Conservation (phyloP, 92 coral and sea anemone genomes). For the Epizoanthus stellaris region DNA sequence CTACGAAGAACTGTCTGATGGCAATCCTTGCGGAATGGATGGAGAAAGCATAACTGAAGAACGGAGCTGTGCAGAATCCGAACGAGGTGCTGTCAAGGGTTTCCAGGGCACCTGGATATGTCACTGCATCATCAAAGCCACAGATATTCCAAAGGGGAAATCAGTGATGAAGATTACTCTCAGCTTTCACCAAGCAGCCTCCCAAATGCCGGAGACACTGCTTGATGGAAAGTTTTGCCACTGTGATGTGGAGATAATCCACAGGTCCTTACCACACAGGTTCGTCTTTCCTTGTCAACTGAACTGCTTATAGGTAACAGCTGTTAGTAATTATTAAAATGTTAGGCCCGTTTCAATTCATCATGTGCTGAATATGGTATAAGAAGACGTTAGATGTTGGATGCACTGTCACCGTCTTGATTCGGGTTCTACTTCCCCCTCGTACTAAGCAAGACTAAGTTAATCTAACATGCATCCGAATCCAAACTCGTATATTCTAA, state of each 20-base stretch:
- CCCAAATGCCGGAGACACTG: slow-evolving; percentile 17
- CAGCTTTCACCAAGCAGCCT: slow-evolving; percentile 35
- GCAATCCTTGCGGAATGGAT: not conserved
- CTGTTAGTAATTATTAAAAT: too few relatives aligned
- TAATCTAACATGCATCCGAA: too few relatives aligned
- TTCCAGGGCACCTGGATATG: slow-evolving; percentile 11
- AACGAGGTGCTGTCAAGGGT: not conserved
- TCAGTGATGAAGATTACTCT: not conserved
- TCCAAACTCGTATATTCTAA: too few relatives aligned
- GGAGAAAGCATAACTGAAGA: not conserved
- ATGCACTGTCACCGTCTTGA: too few relatives aligned
- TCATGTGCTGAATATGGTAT: too few relatives aligned
- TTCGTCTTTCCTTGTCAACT: not conserved
- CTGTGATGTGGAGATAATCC: slow-evolving; percentile 25
- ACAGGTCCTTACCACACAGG: slow-evolving; percentile 32
- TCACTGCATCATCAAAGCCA: slow-evolving; percentile 15
- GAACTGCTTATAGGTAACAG: not conserved
- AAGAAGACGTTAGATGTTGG: too few relatives aligned
- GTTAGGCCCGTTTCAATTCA: too few relatives aligned
- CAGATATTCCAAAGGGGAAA: not conserved
- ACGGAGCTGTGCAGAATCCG: not conserved
- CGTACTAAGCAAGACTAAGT: too few relatives aligned
- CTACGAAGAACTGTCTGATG: slow-evolving; percentile 8
- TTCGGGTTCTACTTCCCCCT: too few relatives aligned
- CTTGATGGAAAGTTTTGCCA: slow-evolving; percentile 13